Conservation (phyloP, 2,797 vertebrate genomes). For the Labroides dimidiatus region DNA sequence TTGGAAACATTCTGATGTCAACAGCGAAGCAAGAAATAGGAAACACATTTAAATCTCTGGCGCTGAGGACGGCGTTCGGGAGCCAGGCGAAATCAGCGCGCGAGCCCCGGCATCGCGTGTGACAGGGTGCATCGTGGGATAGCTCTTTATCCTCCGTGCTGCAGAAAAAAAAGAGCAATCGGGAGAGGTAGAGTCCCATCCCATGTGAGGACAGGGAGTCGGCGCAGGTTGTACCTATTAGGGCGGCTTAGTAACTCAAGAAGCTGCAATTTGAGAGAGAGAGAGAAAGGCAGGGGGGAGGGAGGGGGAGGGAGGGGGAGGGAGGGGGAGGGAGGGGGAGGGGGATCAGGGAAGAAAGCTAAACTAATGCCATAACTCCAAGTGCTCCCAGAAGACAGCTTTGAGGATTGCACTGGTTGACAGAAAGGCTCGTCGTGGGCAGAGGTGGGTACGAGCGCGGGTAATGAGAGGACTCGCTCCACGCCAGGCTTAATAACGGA, state of each 20-base stretch:
- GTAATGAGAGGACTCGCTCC: conserved; percentile 70
- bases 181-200: conserved; percentile 70
- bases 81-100: conserved; percentile 70
- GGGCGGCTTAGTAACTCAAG: conserved; percentile 87
- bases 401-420: conserved; percentile 79
- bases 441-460: conserved; percentile 72
- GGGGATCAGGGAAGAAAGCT: conserved; percentile 62
- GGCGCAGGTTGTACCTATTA: conserved; percentile 88
- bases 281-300: conserved; percentile 46
- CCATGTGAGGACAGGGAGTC: conserved; percentile 71
- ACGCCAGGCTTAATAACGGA: conserved; percentile 66
- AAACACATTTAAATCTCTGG: conserved; percentile 87
- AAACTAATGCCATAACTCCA: conserved; percentile 75
- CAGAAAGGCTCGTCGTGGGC: conserved; percentile 71
- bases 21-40: conserved; percentile 85
- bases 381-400: conserved; percentile 77
- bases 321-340: conserved; percentile 30
- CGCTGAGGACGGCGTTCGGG: conserved; percentile 67
- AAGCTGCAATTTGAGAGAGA: conserved; percentile 78
- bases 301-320: conserved; percentile 38
- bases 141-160: conserved; percentile 67
- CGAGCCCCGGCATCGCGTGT: conserved; percentile 70
- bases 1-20: conserved; percentile 90
- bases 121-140: conserved; percentile 75
- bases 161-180: conserved; percentile 41